Evolutionary conservation across 2,797 vertebrate genomes (phyloP), one percentile per base, ranked within the genome.

Genomic region (Halcyon smyrnensis): DNA sequence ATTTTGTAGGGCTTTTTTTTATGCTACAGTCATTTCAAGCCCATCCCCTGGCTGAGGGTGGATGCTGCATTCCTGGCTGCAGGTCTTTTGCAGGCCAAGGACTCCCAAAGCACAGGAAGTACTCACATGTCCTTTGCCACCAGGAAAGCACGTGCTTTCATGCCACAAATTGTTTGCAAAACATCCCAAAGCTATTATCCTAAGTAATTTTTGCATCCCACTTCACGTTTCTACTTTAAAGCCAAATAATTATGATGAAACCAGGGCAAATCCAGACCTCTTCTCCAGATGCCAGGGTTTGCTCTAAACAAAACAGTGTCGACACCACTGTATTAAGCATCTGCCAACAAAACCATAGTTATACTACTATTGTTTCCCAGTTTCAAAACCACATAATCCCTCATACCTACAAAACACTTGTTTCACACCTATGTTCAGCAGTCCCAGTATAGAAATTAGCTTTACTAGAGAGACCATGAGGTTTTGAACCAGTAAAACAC

Each of bases 261-360:
- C 34, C 32, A 34, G 57, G 27, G 19, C 67, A 84, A 91, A 85
- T 34, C n/a, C 27, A 83, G n/a, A 83, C 7, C 36, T 6, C 12
- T 74, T n/a, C 41, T 46, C 51, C 68, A 64, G 18, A 60, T 41
- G 9, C 9, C 0, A 0, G 7, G 4, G 64, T 81, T 75, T 64
- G 37, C 57, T 51, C 74, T 70, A 71, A 83, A 85, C 8, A 56
- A 79, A 89, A 34, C 39, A 63, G 24, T 1, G 5, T 59, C 41
- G 1, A 1, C 30, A 87, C 2, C 48, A 56, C 30, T 9, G 20
- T 7, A 43, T 41, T 71, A 64, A 74, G 6, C 15, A 73, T 27
- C 25, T 30, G 15, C 34, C 34, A 50, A 68, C 19, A 69, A 70
- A 37, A 2, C 0, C 2, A 2, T 21, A n/a, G 36, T 53, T 69